Evolutionary conservation across 2,113 vertebrate species (phyloP).

Genomic region (Podarcis muralis): DNA sequence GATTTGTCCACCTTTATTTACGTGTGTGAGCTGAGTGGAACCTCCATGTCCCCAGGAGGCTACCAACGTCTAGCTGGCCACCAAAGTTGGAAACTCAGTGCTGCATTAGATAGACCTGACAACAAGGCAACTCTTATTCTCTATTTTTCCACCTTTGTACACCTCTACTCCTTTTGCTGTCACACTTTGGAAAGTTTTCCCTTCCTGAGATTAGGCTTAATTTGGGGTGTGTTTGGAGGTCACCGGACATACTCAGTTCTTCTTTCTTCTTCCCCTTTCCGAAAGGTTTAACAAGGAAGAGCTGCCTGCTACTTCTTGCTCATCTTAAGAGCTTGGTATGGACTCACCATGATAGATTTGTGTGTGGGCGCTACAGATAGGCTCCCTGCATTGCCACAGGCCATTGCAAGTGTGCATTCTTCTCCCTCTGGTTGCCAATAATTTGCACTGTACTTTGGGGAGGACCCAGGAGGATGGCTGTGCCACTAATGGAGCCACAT

Average conservation of each 20-base stretch:
- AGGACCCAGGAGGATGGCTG: neutral
- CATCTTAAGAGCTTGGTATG: neutral
- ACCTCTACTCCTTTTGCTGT: neutral
- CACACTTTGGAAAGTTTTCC: neutral
- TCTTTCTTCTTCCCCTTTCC: neutral
- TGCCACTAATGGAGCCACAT: neutral
- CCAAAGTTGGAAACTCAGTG: neutral
- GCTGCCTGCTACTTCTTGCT: neutral
- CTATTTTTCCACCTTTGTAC: neutral
- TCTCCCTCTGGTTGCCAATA: neutral
- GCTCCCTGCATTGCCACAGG: no score
- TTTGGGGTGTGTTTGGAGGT: neutral
- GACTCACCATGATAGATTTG: neutral
- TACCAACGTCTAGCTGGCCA: neutral
- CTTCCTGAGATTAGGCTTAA: neutral
- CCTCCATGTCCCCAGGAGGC: neutral
- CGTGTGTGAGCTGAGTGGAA: neutral
- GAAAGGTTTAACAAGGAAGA: no score
- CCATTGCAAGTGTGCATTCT: neutral
- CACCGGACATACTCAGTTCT: neutral
- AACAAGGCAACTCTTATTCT: neutral
- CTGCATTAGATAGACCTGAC: neutral
- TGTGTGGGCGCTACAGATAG: accelerated
- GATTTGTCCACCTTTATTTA: no score
- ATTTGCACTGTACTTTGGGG: neutral